Evolutionary conservation across 1,140 invertebrate genomes (phyloP).

Genomic region (Drosophila ironensis): DNA sequence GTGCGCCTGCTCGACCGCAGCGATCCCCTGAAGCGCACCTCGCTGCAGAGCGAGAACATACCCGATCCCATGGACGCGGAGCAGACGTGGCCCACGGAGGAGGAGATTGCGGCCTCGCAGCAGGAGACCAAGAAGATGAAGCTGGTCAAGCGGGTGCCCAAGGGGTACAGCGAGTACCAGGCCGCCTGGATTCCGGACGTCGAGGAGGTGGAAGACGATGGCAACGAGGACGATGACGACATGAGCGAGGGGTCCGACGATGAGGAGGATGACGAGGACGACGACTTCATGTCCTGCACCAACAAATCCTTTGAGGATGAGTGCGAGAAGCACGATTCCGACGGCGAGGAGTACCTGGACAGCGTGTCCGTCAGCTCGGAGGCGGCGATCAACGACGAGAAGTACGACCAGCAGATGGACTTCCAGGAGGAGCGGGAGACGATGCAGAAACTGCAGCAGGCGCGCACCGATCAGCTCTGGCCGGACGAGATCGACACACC

Average conservation of each 20-base stretch:
- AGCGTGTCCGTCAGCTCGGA: slow-evolving; percentile 87
- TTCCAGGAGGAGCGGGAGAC: slow-evolving; percentile 88
- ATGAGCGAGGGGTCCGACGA: slow-evolving; percentile 74
- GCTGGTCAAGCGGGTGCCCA: slow-evolving; percentile 91
- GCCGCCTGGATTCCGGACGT: slow-evolving; percentile 96
- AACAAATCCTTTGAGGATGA: slow-evolving; percentile 85
- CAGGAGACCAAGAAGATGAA: slow-evolving; percentile 85
- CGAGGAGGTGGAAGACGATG: slow-evolving; percentile 85
- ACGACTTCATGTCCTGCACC: slow-evolving; percentile 86
- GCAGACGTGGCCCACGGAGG: slow-evolving; percentile 97
- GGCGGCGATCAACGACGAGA: slow-evolving; percentile 84
- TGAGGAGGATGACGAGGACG: slow-evolving; percentile 46
- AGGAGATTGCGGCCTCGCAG: slow-evolving; percentile 91
- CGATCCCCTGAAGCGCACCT: slow-evolving; percentile 89
- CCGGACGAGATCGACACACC: slow-evolving; percentile 99
- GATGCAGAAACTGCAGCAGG: slow-evolving; percentile 88
- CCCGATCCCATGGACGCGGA: slow-evolving; percentile 96
- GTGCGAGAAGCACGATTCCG: slow-evolving; percentile 82
- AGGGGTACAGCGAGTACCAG: slow-evolving; percentile 96
- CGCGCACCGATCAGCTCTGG: slow-evolving; percentile 93
- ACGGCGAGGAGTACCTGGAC: slow-evolving; percentile 86
- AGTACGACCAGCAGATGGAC: slow-evolving; percentile 88
- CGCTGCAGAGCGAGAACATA: slow-evolving; percentile 90
- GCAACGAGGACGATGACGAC: slow-evolving; percentile 82
- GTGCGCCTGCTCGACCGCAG: slow-evolving; percentile 85